These are phyloP conservation scores for Aphis craccivora DNA, from an alignment of 1,140 invertebrate species.

Conservation along the genomic window DNA sequence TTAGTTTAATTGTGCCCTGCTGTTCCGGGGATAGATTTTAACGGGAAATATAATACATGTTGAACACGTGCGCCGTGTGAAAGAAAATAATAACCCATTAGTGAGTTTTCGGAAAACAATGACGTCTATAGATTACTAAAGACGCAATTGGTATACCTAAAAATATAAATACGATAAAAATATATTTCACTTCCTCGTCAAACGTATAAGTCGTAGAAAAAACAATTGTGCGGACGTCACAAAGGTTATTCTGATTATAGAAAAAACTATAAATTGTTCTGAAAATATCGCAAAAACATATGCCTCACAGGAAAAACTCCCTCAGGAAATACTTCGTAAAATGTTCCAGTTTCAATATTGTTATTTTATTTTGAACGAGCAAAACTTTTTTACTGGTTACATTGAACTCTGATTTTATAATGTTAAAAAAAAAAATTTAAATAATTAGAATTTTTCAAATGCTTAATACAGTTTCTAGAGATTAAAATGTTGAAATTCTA, in stretches of 20 bases:
- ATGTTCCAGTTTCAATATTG: not conserved
- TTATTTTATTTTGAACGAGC: not conserved
- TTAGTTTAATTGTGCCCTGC: not conserved
- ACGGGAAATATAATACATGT: not conserved
- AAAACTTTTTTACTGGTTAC: not conserved
- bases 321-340: not conserved
- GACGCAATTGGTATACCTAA: not conserved
- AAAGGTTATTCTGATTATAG: not conserved
- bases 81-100: not conserved
- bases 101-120: not conserved
- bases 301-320: not conserved
- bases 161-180: not conserved
- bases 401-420: not conserved
- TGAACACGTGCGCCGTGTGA: not conserved
- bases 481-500: not conserved
- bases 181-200: not conserved
- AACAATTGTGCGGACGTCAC: no score
- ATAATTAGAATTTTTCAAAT: not conserved
- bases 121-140: not conserved
- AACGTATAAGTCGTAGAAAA: not conserved
- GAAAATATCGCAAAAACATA: not conserved
- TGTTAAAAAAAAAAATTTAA: not conserved
- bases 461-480: not conserved
- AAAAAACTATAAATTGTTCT: not conserved
- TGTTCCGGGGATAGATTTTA: not conserved